phyloP scores from a whole-genome alignment of 2,797 vertebrate species.

The Zenarchopterus dispar region DNA sequence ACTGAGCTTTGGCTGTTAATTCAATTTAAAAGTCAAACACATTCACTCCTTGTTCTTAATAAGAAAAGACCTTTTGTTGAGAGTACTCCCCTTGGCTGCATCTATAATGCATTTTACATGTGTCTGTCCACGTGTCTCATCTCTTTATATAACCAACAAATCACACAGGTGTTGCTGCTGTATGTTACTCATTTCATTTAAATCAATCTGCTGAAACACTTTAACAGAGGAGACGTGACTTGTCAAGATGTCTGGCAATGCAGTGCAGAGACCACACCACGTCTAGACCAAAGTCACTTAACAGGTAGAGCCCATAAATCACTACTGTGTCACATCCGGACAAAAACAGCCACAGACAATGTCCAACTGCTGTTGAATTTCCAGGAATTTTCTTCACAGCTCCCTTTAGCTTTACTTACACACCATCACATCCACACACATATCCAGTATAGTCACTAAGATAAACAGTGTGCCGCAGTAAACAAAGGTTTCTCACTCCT shows the following conservation, averaged over 20 bases:
- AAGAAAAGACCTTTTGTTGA: conserved; percentile 29
- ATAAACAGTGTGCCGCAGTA: conserved; percentile 28
- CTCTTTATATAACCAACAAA: conserved; percentile 36
- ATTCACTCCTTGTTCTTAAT: conserved; percentile 40
- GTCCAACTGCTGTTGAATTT: conserved; percentile 36
- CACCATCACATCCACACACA: background rate
- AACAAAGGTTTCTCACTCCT: conserved; percentile 27
- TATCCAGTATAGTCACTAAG: conserved; percentile 8
- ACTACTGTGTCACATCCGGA: conserved; percentile 42
- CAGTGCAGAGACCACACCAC: conserved; percentile 50
- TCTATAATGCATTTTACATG: conserved; percentile 42
- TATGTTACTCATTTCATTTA: conserved; percentile 2
- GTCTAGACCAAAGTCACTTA: conserved; percentile 51
- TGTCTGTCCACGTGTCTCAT: conserved; percentile 19
- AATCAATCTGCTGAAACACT: conserved; percentile 20
- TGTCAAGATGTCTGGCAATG: conserved; percentile 48
- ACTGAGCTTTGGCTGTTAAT: conserved; percentile 44
- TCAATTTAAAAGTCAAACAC: conserved; percentile 60
- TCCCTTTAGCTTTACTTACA: conserved; percentile 26
- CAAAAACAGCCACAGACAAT: conserved; percentile 40
- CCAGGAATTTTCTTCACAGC: conserved; percentile 21
- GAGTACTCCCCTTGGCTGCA: conserved; percentile 22
- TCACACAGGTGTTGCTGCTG: conserved; percentile 26
- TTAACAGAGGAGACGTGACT: conserved; percentile 17
- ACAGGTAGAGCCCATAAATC: conserved; percentile 65